phyloP scores from a whole-genome alignment of 2,113 vertebrate genomes.

The Callionymus lyra region DNA sequence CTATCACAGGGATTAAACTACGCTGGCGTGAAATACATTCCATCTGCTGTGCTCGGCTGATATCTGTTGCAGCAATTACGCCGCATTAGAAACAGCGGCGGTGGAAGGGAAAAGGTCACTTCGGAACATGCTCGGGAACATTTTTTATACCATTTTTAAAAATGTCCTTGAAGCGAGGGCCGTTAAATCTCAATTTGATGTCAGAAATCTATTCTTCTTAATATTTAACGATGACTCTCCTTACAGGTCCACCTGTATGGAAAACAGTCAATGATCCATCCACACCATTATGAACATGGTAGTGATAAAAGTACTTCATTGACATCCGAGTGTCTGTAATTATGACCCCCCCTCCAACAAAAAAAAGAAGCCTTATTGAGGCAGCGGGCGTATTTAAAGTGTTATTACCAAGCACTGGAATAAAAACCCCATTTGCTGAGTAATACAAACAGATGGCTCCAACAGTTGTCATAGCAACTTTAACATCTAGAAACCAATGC shows the following conservation, averaged over 20 bases:
- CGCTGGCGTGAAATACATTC: constrained; percentile 27
- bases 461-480: constrained; percentile 21
- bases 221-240: too few species aligned
- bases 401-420: constrained; percentile 18
- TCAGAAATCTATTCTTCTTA: constrained; percentile 13
- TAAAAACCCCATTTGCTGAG: constrained; percentile 12
- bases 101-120: constrained; percentile 21
- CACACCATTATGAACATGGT: constrained; percentile 18
- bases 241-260: constrained; percentile 23
- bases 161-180: constrained; percentile 8
- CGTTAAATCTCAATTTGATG: constrained; percentile 7
- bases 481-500: too few species aligned
- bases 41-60: constrained; percentile 28
- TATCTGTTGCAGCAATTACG: constrained; percentile 25
- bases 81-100: constrained; percentile 17
- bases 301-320: constrained; percentile 21
- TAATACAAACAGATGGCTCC: constrained; percentile 4
- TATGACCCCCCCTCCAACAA: too few species aligned
- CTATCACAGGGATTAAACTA: constrained; percentile 28
- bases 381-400: constrained; percentile 22
- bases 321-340: constrained; percentile 29
- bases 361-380: too few species aligned
- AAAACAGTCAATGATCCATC: constrained; percentile 23
- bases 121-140: constrained; percentile 11
- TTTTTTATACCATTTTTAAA: constrained; percentile 14